Base-by-base conservation (phyloP, 2,888 invertebrate genomes). In the Macrophya annulata region DNA sequence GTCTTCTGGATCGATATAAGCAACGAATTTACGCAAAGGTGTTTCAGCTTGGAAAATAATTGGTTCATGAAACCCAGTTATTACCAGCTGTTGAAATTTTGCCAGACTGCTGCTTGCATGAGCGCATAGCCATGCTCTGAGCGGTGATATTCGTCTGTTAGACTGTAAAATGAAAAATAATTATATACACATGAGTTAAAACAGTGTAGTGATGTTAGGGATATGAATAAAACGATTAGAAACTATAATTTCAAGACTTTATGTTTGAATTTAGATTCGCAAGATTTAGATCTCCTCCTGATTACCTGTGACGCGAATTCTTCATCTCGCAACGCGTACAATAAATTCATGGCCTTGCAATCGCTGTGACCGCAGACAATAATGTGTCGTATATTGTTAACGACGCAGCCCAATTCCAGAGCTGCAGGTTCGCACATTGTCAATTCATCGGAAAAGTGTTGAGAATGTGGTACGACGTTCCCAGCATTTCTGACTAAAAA, bases 311-410 rank as follows among this genome's bases (percentile, higher is more conserved):
- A 96, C 3, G 97, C 95, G 93, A 97, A 96, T 91, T 97, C 96
- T 88, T 96, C 96, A 94, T 97, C 97, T 90, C 96, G 96, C 85
- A 99, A 94, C 90, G 96, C 96, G 92, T 98, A 97, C 2, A 99
- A 94, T 85, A 98, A 95, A 95, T 99, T 98, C 97, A 99, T 99
- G 4, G 99, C 99, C 95, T 99, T 99, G 93, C 99, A 99, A 93
- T 99, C 99, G 87, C 99, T 99, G 93, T 99, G 99, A 0, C 99
- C 99, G 92, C 99, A 99, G 4, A 99, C 98, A 87, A 99, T 97
- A 65, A 99, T 96, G 92, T 99, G 98, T 86, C 97, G 95, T 88
- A 99, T 98, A 89, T 98, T 96, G 92, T 99, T 98, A 65, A 98
- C 95, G 31, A 99, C 96, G 93, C 99, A 99, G 40, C 98, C 99